Conservation (phyloP, 2,888 invertebrate species). For the Sphaerophoria rueppellii region DNA sequence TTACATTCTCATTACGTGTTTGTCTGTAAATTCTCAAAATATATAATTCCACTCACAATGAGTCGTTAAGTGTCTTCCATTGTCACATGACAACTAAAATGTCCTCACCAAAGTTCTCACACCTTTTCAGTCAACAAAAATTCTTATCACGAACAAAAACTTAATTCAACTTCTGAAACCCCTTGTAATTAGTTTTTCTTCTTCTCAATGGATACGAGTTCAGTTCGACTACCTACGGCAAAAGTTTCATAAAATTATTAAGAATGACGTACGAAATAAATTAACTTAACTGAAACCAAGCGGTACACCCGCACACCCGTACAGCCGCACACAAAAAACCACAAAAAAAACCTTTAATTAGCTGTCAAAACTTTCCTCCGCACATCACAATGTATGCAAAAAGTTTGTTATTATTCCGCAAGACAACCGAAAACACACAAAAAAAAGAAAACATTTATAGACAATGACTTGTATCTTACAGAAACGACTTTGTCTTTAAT, state of each 20-base stretch:
- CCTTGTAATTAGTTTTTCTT: not conserved
- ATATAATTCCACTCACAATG: too few relatives aligned
- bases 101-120: too few relatives aligned
- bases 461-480: conserved; percentile 41
- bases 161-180: not conserved
- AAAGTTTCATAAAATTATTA: not conserved
- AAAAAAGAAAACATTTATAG: conserved; percentile 23
- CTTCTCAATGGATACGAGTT: not conserved
- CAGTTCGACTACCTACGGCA: not conserved
- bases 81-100: too few relatives aligned
- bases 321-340: too few relatives aligned
- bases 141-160: too few relatives aligned
- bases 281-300: not conserved
- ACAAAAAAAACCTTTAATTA: not conserved
- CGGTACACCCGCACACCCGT: not conserved
- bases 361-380: not conserved
- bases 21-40: too few relatives aligned
- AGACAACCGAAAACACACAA: conserved; percentile 9
- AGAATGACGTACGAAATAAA: not conserved
- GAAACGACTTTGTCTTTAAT: conserved; percentile 27
- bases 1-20: too few relatives aligned
- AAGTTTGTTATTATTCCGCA: not conserved
- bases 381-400: conserved; percentile 14
- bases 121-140: too few relatives aligned
- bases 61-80: too few relatives aligned